Percentiles rank a stretch among this genome's conserved stretches.
phyloP scores from a whole-genome alignment of 2,888 invertebrate genomes.

The Ctena decussata region DNA sequence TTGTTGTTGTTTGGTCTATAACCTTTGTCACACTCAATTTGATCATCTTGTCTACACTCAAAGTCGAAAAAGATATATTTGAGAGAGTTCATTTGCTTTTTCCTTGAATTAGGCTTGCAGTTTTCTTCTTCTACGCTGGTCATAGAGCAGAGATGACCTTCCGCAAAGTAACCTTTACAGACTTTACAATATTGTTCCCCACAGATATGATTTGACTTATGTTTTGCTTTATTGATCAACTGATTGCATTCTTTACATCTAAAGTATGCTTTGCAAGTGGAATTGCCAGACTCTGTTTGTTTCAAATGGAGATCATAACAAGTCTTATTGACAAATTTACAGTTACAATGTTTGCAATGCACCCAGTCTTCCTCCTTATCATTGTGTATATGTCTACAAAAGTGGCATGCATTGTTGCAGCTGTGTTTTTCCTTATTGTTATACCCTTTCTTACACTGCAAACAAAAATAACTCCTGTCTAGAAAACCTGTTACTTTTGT shows the following conservation, averaged over 20 bases:
- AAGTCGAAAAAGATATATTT: too few species aligned
- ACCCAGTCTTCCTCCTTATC: constrained; percentile 30
- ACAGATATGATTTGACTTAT: too few species aligned
- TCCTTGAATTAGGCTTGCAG: neutral
- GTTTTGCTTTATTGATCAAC: neutral
- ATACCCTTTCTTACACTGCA: constrained; percentile 61
- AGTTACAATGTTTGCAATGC: constrained; percentile 26
- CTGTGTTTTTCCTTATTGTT: constrained; percentile 51
- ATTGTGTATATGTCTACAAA: constrained; percentile 40
- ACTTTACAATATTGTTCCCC: too few species aligned
- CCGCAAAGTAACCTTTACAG: too few species aligned
- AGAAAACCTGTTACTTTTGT: too few species aligned
- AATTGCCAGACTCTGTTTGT: constrained; percentile 19
- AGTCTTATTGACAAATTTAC: constrained; percentile 27
- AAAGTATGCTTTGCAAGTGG: constrained; percentile 27
- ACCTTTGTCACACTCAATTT: neutral
- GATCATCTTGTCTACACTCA: too few species aligned
- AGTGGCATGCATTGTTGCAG: constrained; percentile 54
- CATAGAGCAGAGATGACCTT: too few species aligned
- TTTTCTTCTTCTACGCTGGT: too few species aligned
- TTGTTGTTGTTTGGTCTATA: neutral
- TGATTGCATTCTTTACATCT: neutral
- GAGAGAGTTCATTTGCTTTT: neutral
- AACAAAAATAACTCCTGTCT: too few species aligned
- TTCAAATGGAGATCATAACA: constrained; percentile 19